These are phyloP conservation scores for Paragorgia papillata DNA, from an alignment of 92 coral and sea anemone species.

Conservation along the genomic window DNA sequence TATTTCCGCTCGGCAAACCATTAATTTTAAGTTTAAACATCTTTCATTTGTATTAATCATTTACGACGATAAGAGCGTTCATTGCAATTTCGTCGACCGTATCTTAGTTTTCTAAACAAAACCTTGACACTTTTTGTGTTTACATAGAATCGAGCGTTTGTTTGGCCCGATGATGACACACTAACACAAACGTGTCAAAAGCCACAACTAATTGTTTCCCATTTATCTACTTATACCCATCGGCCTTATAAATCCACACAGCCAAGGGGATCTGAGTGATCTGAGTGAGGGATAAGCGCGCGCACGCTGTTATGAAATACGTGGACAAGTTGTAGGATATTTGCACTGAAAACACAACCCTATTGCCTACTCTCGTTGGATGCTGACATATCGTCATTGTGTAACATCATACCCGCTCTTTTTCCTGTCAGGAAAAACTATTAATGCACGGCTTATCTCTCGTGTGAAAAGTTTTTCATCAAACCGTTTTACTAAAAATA, in stretches of 20 bases:
- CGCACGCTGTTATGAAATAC: background rate
- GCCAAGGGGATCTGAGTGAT: background rate
- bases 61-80: too few relatives aligned
- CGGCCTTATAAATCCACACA: background rate
- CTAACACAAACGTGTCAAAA: background rate
- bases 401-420: background rate
- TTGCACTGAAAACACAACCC: background rate
- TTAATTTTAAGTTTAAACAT: too few relatives aligned
- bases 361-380: background rate
- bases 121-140: background rate
- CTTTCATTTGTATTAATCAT: too few relatives aligned
- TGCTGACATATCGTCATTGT: background rate
- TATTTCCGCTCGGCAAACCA: too few relatives aligned
- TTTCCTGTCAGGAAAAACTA: constrained; percentile 2
- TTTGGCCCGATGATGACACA: background rate
- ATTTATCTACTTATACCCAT: background rate
- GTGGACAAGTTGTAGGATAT: too few relatives aligned
- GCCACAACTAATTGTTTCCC: background rate
- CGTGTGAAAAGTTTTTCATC: background rate
- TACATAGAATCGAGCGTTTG: background rate
- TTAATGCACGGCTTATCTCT: background rate
- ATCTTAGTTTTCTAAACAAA: constrained; percentile 6
- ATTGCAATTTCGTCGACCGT: background rate
- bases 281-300: too few relatives aligned
- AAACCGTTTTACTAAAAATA: background rate